phyloP scores from a whole-genome alignment of 2,797 vertebrate species.

The Sebastolobus altivelis region DNA sequence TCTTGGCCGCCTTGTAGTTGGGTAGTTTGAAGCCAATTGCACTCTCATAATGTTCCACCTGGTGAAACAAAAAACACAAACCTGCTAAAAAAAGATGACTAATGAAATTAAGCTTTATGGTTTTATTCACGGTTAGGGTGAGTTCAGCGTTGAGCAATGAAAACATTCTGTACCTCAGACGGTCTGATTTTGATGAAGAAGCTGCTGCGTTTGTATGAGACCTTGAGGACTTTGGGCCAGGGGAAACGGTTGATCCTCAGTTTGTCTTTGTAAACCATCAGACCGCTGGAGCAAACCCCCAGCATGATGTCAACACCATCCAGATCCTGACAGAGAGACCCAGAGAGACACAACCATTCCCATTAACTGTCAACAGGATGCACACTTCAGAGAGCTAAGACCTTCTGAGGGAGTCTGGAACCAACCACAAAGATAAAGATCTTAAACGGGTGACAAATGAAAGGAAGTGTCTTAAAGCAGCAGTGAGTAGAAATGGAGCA shows the following conservation, averaged over 20 bases:
- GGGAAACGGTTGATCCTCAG: constrained; percentile 95
- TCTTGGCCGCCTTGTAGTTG: constrained; percentile 95
- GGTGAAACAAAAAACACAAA: not conserved
- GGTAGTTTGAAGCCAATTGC: constrained; percentile 96
- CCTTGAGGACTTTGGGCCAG: constrained; percentile 98
- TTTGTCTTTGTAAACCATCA: constrained; percentile 97
- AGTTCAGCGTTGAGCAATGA: not conserved
- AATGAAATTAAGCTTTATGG: rapidly evolving
- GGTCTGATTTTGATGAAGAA: constrained; percentile 96
- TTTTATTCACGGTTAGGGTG: not conserved
- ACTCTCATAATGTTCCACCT: constrained; percentile 95
- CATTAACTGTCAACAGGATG: not conserved
- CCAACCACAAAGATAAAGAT: too few species aligned
- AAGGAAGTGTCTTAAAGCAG: too few species aligned
- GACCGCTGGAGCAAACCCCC: constrained; percentile 94
- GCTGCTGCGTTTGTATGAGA: constrained; percentile 96
- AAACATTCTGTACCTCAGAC: constrained; percentile 87
- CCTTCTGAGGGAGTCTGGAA: not conserved
- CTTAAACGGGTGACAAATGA: too few species aligned
- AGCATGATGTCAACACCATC: constrained; percentile 95
- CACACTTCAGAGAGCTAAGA: not conserved
- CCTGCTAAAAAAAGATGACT: not conserved
- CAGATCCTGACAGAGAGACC: constrained; percentile 86
- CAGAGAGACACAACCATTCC: not conserved
- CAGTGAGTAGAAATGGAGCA: too few species aligned